Percentiles rank a stretch among this genome's conserved stretches.
These are phyloP conservation scores for Apis laboriosa DNA, from an alignment of 1,140 invertebrate species.

Conservation along the genomic window DNA sequence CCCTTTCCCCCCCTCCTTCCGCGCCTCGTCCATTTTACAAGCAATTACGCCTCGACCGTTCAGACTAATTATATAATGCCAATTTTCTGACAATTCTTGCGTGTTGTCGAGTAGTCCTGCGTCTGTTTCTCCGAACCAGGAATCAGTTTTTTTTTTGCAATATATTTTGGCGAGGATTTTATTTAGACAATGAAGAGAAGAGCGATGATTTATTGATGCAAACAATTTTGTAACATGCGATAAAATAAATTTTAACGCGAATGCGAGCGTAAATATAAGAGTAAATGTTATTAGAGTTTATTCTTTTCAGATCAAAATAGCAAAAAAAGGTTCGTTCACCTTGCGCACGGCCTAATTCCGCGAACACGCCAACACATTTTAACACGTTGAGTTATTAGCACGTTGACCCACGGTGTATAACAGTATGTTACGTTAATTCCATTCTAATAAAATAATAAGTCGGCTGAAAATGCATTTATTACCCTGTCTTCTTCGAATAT, in stretches of 20 bases:
- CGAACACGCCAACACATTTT: background rate
- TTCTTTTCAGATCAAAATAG: background rate
- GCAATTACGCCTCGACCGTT: conserved; percentile 5
- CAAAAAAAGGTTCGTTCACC: background rate
- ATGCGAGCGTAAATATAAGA: too few relatives aligned
- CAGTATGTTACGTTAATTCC: conserved; percentile 26
- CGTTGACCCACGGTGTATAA: background rate
- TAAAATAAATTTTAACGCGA: too few relatives aligned
- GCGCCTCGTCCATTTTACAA: background rate
- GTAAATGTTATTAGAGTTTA: too few relatives aligned
- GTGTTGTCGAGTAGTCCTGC: background rate
- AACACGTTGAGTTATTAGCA: conserved; percentile 16
- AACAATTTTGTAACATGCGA: too few relatives aligned
- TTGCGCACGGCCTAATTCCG: background rate
- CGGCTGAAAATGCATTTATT: background rate
- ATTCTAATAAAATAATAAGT: background rate
- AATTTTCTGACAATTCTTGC: background rate
- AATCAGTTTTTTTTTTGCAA: too few relatives aligned
- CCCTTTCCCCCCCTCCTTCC: background rate
- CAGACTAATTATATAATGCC: background rate
- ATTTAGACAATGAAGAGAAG: too few relatives aligned
- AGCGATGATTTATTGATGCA: too few relatives aligned
- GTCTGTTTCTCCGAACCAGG: too few relatives aligned
- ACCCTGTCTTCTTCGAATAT: too few relatives aligned
- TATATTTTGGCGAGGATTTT: too few relatives aligned